Evolutionary conservation across 2,888 invertebrate genomes (phyloP).

Genomic region (Uropetala carovei): DNA sequence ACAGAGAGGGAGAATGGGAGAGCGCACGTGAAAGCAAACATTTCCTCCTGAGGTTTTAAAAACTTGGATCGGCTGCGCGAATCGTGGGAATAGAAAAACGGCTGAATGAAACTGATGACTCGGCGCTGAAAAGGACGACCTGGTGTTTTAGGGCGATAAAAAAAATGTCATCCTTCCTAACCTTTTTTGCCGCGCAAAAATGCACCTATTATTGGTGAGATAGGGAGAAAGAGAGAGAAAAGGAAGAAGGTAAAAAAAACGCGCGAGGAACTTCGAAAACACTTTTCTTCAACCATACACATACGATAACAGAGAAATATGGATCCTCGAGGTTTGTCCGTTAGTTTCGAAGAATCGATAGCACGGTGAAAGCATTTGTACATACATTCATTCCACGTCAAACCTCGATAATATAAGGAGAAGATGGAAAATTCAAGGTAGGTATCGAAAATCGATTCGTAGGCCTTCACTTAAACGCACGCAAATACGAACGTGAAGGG

Average conservation of each 20-base stretch:
- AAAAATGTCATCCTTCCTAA: not conserved
- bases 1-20: not conserved
- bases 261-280: not conserved
- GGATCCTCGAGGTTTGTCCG: not conserved
- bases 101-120: conserved; percentile 24
- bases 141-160: not conserved
- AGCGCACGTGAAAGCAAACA: not conserved
- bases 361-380: not conserved
- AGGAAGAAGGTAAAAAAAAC: not conserved
- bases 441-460: no score
- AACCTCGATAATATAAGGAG: no score
- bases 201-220: not conserved
- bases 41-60: conserved; percentile 22
- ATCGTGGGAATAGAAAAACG: conserved; percentile 17
- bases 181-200: not conserved
- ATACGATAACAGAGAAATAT: not conserved
- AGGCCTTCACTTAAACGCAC: no score
- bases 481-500: no score
- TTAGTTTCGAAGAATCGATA: not conserved
- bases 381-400: no score
- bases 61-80: conserved; percentile 1
- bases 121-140: conserved; percentile 6
- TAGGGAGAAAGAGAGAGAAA: not conserved
- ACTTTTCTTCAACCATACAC: not conserved
- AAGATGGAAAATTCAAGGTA: no score